Conservation (phyloP, 2,797 vertebrate genomes). For the Fringilla coelebs region DNA sequence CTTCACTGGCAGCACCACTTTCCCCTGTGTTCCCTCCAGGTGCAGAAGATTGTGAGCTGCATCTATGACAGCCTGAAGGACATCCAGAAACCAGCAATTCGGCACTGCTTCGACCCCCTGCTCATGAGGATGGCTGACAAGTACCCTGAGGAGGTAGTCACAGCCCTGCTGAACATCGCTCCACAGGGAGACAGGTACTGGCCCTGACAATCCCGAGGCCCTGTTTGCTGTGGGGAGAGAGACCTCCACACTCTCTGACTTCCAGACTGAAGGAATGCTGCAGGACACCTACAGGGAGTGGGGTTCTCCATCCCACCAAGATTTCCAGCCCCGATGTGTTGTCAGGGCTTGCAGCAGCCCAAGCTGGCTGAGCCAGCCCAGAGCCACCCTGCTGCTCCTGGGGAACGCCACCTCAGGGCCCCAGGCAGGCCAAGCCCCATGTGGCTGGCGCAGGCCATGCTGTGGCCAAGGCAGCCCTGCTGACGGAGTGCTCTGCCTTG, state of each 20-base stretch:
- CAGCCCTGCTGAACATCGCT: background rate
- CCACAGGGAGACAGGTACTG: background rate
- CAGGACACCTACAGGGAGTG: fast-evolving
- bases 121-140: background rate
- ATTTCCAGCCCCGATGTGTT: background rate
- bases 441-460: background rate
- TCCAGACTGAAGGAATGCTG: background rate
- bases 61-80: background rate
- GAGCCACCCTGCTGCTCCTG: background rate
- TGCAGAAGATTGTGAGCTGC: background rate
- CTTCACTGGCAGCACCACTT: background rate
- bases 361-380: background rate
- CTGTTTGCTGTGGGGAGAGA: background rate
- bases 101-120: background rate
- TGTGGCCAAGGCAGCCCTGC: background rate
- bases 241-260: background rate
- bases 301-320: background rate
- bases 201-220: too few species aligned
- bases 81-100: background rate
- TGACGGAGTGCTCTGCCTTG: background rate
- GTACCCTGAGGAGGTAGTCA: background rate
- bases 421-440: fast-evolving
- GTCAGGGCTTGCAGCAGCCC: background rate
- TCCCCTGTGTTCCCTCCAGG: background rate
- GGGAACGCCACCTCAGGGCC: background rate